Evolutionary conservation across 2,113 vertebrate species (phyloP), one percentile per base, ranked within the genome.

Genomic region (Actenoides hombroni): DNA sequence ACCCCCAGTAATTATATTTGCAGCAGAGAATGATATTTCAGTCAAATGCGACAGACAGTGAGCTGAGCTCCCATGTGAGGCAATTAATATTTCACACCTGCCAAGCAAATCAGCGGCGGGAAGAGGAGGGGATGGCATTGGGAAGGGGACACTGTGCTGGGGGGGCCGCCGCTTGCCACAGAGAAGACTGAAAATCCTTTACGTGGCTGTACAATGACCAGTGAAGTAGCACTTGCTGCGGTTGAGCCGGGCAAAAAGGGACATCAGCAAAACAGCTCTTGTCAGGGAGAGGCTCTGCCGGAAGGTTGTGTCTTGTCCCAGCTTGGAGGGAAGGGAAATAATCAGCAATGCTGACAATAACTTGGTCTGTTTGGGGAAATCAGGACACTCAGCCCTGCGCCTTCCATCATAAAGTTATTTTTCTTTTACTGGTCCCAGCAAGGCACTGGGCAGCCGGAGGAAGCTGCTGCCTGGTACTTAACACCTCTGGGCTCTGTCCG

Each of bases 61-160:
- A 97, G 95, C 94, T 96, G 75, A 48, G 95, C 98, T 97, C 98
- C 98, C 98, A 92, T 97, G 97, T 95, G 98, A 98, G 96, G 98
- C 98, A 98, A 98, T 98, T 98, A 98, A 98, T 98, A 98, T 98
- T 98, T 98, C 98, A 98, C 98, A 98, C 98, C 98, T 98, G 98
- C 98, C 98, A 98, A 97, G 97, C 93, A 91, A 95, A 98, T 92
- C 94, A 90, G 97, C 54, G 29, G 88, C 3, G 29, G 93, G 91
- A 92, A 96, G 94, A 92, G 86, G 94, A 95, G 92, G 74, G 87
- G 81, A 83, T 37, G 77, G 90, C 35, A 9, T 59, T 10, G 31
- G 75, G 77, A 81, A 89, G 85, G 90, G 70, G 29, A 75, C 65
- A 75, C n/a, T 68, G 71, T 13, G 0, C 79, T 83, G 61, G 40